Percentiles rank a stretch among this genome's conserved stretches.
phyloP scores from a whole-genome alignment of 2,888 invertebrate genomes.

The Piscicola geometra region DNA sequence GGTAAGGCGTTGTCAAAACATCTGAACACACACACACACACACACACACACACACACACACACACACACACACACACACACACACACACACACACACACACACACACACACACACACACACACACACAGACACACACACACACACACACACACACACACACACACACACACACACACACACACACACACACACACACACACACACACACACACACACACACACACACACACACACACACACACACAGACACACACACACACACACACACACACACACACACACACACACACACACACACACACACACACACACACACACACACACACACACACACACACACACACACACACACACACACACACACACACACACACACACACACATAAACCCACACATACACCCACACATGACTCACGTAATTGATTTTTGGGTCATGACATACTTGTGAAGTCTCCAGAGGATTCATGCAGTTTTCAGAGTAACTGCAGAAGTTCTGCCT shows the following conservation, averaged over 20 bases:
- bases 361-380: slow-evolving; percentile 23
- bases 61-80: slow-evolving; percentile 20
- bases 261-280: slow-evolving; percentile 20
- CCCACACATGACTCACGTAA: slow-evolving; percentile 43
- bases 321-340: too few species aligned
- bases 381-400: slow-evolving; percentile 22
- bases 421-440: slow-evolving; percentile 88
- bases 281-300: slow-evolving; percentile 1
- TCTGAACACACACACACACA: slow-evolving; percentile 1
- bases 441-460: slow-evolving; percentile 83
- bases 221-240: slow-evolving; percentile 13
- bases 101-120: slow-evolving; percentile 20
- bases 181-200: slow-evolving; percentile 15
- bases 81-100: slow-evolving; percentile 20
- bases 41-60: slow-evolving; percentile 17
- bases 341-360: slow-evolving; percentile 24
- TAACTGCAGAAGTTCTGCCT: slow-evolving; percentile 70
- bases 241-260: neutral
- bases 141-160: slow-evolving; percentile 3
- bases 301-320: too few species aligned
- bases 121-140: slow-evolving; percentile 17
- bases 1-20: neutral
- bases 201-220: slow-evolving; percentile 14
- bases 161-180: slow-evolving; percentile 10
- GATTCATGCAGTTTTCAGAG: slow-evolving; percentile 70